Percentiles rank a stretch among this genome's conserved stretches.
These are phyloP conservation scores for Setipinna tenuifilis DNA, from an alignment of 2,797 vertebrate genomes.

Conservation along the genomic window DNA sequence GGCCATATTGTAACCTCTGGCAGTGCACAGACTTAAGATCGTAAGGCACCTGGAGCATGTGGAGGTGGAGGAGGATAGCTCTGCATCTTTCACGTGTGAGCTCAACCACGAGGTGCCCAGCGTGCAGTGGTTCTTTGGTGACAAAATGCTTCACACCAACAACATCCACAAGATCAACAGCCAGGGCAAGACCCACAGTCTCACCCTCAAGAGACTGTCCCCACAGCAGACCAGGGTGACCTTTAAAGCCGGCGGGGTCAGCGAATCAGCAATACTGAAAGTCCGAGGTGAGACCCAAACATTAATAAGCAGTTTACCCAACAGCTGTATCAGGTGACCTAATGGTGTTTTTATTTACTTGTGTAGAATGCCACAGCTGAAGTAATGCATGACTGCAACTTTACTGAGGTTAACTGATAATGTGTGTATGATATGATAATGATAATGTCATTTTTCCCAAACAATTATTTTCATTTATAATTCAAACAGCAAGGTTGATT, in stretches of 20 bases:
- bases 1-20: neutral
- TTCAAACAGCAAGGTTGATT: no score
- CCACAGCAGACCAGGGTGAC: conserved; percentile 82
- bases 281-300: conserved; percentile 83
- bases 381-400: no score
- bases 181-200: conserved; percentile 80
- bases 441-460: no score
- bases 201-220: conserved; percentile 82
- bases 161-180: conserved; percentile 83
- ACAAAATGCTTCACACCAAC: conserved; percentile 79
- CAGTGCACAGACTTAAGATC: conserved; percentile 82
- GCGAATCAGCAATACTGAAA: conserved; percentile 74
- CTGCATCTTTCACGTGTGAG: conserved; percentile 86
- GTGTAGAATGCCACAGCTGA: no score
- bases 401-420: no score
- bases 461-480: no score
- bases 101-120: conserved; percentile 88
- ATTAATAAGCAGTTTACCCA: neutral
- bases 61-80: conserved; percentile 81
- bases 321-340: neutral
- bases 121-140: conserved; percentile 91
- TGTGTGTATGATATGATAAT: no score
- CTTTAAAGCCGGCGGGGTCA: conserved; percentile 80
- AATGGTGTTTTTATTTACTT: neutral
- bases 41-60: conserved; percentile 80